Evolutionary conservation across 2,797 vertebrate species (phyloP).

Genomic region (Leptodactylus fallax): DNA sequence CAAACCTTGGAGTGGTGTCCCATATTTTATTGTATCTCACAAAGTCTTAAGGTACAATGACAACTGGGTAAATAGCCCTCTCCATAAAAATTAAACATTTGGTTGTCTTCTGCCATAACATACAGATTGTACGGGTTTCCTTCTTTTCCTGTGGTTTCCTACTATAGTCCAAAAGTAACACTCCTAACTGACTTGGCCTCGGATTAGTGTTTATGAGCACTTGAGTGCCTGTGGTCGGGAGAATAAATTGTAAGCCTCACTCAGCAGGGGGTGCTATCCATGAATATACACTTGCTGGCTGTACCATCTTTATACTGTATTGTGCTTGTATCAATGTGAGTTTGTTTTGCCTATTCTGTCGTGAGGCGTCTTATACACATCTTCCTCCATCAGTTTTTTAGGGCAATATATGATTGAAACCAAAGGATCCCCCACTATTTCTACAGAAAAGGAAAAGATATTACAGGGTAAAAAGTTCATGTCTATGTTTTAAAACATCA

Average conservation of each 20-base stretch:
- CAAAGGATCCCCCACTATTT: background rate
- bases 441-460: background rate
- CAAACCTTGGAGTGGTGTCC: background rate
- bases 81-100: background rate
- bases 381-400: background rate
- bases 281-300: background rate
- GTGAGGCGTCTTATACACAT: background rate
- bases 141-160: too few species aligned
- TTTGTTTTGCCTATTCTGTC: background rate
- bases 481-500: too few species aligned
- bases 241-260: slow-evolving; percentile 4
- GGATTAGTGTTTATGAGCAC: slow-evolving; percentile 1
- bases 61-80: background rate
- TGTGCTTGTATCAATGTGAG: background rate
- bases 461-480: too few species aligned
- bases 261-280: background rate
- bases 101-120: background rate
- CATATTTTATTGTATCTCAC: background rate
- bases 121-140: background rate
- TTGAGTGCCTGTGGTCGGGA: background rate
- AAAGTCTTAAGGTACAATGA: background rate
- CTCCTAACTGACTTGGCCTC: background rate
- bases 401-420: background rate
- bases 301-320: background rate
- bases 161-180: background rate